Conservation (phyloP, 2,797 vertebrate genomes). For the Mycteria americana region DNA sequence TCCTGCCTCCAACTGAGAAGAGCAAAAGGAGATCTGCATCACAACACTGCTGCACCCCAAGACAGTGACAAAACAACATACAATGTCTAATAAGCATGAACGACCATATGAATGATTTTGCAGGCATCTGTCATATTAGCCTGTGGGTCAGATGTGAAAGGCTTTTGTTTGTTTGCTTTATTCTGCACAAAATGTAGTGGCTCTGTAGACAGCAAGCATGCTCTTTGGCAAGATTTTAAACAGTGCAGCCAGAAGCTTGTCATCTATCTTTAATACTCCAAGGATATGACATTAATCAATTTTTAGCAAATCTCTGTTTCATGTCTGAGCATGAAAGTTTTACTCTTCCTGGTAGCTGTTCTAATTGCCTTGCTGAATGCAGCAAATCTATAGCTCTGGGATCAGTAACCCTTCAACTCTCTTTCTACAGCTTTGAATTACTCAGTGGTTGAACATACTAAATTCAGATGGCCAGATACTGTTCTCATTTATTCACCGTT, state of each 20-base stretch:
- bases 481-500: neutral
- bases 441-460: neutral
- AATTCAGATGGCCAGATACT: neutral
- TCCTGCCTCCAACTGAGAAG: neutral
- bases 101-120: neutral
- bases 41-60: neutral
- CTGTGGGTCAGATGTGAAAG: neutral
- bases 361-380: constrained; percentile 11
- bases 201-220: neutral
- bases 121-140: neutral
- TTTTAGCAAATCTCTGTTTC: constrained; percentile 47
- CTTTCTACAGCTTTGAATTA: neutral
- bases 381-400: neutral
- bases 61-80: neutral
- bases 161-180: neutral
- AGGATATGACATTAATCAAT: constrained; percentile 36
- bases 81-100: neutral
- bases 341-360: constrained; percentile 32
- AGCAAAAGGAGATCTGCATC: neutral
- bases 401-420: neutral
- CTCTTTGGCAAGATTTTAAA: constrained; percentile 1
- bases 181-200: neutral
- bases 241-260: constrained; percentile 11
- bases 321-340: constrained; percentile 22
- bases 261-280: constrained; percentile 1